These are phyloP conservation scores for Metacarcinus magister DNA, from an alignment of 2,888 invertebrate genomes.

Conservation along the genomic window DNA sequence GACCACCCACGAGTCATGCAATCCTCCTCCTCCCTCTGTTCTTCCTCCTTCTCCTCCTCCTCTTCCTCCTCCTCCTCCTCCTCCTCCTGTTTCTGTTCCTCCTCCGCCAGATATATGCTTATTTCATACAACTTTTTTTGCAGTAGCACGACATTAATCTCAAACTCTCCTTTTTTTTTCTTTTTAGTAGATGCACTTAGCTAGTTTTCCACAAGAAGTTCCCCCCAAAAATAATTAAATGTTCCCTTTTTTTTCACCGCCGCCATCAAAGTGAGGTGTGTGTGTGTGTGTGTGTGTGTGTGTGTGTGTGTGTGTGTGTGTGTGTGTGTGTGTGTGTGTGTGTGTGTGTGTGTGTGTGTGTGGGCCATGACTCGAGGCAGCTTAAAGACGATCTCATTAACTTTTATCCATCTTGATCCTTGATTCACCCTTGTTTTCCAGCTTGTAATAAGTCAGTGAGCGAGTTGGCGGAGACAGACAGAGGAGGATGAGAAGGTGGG, in stretches of 20 bases:
- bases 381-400: conserved; percentile 1
- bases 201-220: too few species aligned
- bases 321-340: not conserved
- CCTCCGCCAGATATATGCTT: not conserved
- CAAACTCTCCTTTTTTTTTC: too few species aligned
- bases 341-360: not conserved
- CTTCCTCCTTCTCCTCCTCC: not conserved
- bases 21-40: not conserved
- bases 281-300: not conserved
- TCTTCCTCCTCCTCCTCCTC: not conserved
- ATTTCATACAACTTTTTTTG: too few species aligned
- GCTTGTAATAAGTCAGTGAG: not conserved
- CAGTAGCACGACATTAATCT: too few species aligned
- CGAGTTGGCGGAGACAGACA: not conserved
- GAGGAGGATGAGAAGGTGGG: not conserved
- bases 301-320: conserved; percentile 20
- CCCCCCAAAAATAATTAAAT: too few species aligned
- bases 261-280: not conserved
- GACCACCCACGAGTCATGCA: not conserved
- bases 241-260: not conserved
- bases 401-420: not conserved
- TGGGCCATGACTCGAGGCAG: not conserved
- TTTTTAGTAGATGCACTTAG: too few species aligned
- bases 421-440: not conserved
- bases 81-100: not conserved